phyloP scores from a whole-genome alignment of 2,888 invertebrate species.

The Chloromyia formosa region DNA sequence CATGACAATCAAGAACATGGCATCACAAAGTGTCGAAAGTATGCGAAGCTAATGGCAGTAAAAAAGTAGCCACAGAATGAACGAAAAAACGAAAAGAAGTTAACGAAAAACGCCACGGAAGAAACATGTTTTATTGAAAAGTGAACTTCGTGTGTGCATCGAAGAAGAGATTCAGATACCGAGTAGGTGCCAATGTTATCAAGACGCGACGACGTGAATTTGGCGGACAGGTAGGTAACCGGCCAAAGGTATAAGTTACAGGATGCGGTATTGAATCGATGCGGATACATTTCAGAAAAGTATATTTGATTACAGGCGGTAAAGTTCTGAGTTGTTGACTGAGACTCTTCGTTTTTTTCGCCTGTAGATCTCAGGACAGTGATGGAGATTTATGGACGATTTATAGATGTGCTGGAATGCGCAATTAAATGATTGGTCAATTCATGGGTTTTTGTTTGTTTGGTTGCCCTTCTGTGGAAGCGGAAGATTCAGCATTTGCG shows the following conservation, averaged over 20 bases:
- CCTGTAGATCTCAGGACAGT: too few relatives aligned
- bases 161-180: too few relatives aligned
- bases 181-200: too few relatives aligned
- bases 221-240: too few relatives aligned
- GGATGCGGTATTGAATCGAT: constrained; percentile 33
- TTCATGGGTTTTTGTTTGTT: too few relatives aligned
- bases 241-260: constrained; percentile 11
- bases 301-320: constrained; percentile 21
- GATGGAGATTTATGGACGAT: too few relatives aligned
- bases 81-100: background rate
- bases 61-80: background rate
- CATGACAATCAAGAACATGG: constrained; percentile 39
- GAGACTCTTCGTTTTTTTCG: background rate
- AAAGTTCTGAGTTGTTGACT: background rate
- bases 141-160: constrained; percentile 17
- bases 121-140: constrained; percentile 43
- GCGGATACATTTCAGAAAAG: background rate
- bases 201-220: too few relatives aligned
- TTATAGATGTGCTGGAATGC: too few relatives aligned
- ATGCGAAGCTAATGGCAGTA: constrained; percentile 33
- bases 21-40: constrained; percentile 43
- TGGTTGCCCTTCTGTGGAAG: too few relatives aligned
- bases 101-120: constrained; percentile 17
- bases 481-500: too few relatives aligned
- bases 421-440: too few relatives aligned